These are phyloP conservation scores for Xylota sylvarum DNA, from an alignment of 2,888 invertebrate species.

Conservation along the genomic window DNA sequence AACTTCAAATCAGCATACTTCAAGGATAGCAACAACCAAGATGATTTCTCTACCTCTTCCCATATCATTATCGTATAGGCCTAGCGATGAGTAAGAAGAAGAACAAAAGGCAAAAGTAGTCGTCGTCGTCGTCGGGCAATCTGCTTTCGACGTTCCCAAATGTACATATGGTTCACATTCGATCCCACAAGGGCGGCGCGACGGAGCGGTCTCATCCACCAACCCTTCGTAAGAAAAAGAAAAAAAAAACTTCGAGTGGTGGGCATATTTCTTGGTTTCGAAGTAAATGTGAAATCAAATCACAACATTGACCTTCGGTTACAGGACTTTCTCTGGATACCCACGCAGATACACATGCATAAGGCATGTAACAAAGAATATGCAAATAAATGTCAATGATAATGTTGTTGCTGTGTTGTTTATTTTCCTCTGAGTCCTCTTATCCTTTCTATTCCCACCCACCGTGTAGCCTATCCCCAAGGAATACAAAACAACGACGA, in stretches of 20 bases:
- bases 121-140: conserved; percentile 29
- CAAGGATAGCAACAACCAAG: conserved; percentile 48
- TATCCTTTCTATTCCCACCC: conserved; percentile 46
- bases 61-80: conserved; percentile 56
- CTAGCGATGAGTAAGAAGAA: conserved; percentile 25
- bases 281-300: conserved; percentile 59
- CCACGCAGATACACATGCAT: conserved; percentile 7
- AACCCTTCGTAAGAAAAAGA: not conserved
- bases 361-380: conserved; percentile 37
- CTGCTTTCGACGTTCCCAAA: conserved; percentile 62
- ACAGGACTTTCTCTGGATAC: conserved; percentile 13
- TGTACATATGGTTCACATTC: conserved; percentile 35
- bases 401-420: conserved; percentile 60
- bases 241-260: conserved; percentile 9
- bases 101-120: conserved; percentile 11
- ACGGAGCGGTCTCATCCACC: not conserved
- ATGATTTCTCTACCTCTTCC: conserved; percentile 63
- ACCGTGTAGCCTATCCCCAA: conserved; percentile 37
- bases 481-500: conserved; percentile 29
- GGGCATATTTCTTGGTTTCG: conserved; percentile 10
- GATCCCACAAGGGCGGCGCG: conserved; percentile 16
- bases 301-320: conserved; percentile 64
- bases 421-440: conserved; percentile 45
- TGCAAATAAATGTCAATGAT: conserved; percentile 71
- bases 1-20: conserved; percentile 74